These are phyloP conservation scores for Malurus splendens DNA, from an alignment of 2,797 vertebrate species.

Conservation along the genomic window DNA sequence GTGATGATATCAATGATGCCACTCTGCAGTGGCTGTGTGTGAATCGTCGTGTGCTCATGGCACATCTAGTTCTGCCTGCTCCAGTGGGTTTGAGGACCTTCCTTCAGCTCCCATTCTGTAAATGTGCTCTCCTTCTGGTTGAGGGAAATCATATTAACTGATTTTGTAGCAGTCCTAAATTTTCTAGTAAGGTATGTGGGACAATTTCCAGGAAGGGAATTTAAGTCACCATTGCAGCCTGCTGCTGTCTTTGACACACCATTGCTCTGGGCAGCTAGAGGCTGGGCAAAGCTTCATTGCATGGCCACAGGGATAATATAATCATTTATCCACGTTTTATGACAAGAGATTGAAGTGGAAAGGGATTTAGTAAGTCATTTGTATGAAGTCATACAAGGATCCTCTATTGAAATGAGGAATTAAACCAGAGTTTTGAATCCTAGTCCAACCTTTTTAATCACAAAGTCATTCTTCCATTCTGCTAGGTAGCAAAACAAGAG, in stretches of 20 bases:
- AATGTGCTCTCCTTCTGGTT: background rate
- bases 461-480: background rate
- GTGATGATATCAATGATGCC: background rate
- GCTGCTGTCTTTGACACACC: background rate
- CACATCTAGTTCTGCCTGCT: background rate
- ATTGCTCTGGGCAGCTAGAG: background rate
- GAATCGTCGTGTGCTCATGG: accelerated
- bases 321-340: background rate
- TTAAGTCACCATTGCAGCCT: background rate
- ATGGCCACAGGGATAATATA: background rate
- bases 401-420: background rate
- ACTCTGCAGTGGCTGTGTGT: background rate
- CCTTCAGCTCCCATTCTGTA: background rate
- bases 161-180: background rate
- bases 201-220: background rate
- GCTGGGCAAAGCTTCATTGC: background rate
- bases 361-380: background rate
- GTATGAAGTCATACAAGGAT: background rate
- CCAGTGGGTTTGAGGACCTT: background rate
- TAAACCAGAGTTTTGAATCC: background rate
- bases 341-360: background rate
- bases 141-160: background rate
- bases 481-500: background rate
- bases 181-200: background rate
- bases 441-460: background rate